These are phyloP conservation scores for Podabrus alpinus DNA, from an alignment of 2,888 invertebrate species.

Conservation along the genomic window DNA sequence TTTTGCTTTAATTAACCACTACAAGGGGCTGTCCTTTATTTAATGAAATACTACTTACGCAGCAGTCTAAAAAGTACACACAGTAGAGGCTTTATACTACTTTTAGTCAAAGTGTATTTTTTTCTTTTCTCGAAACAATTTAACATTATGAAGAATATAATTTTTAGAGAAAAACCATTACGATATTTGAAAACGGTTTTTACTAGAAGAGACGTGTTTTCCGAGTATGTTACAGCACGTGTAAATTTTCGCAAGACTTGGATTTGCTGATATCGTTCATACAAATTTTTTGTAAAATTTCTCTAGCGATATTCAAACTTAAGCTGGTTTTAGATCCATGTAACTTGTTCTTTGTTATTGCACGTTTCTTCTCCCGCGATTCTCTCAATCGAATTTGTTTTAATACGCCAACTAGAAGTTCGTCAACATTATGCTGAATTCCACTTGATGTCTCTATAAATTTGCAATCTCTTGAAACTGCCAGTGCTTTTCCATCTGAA, in stretches of 20 bases:
- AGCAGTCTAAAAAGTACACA: constrained; percentile 15
- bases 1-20: neutral
- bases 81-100: constrained; percentile 1
- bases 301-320: constrained; percentile 79
- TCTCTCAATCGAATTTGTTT: constrained; percentile 86
- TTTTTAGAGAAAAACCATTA: neutral
- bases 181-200: neutral
- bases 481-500: constrained; percentile 89
- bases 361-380: constrained; percentile 70
- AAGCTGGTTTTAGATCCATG: constrained; percentile 81
- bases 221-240: constrained; percentile 67
- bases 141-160: neutral
- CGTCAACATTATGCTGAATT: constrained; percentile 95
- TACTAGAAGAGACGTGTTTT: neutral
- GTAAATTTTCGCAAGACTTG: constrained; percentile 85
- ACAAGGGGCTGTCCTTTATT: constrained; percentile 11
- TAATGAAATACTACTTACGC: constrained; percentile 16
- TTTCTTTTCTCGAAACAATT: neutral
- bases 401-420: constrained; percentile 88
- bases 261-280: constrained; percentile 83
- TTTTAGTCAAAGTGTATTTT: neutral
- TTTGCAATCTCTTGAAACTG: constrained; percentile 86
- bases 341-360: constrained; percentile 59
- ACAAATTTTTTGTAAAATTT: constrained; percentile 83
- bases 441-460: constrained; percentile 96